Evolutionary conservation across 2,888 invertebrate genomes (phyloP).

Genomic region (Orthosia incerta): DNA sequence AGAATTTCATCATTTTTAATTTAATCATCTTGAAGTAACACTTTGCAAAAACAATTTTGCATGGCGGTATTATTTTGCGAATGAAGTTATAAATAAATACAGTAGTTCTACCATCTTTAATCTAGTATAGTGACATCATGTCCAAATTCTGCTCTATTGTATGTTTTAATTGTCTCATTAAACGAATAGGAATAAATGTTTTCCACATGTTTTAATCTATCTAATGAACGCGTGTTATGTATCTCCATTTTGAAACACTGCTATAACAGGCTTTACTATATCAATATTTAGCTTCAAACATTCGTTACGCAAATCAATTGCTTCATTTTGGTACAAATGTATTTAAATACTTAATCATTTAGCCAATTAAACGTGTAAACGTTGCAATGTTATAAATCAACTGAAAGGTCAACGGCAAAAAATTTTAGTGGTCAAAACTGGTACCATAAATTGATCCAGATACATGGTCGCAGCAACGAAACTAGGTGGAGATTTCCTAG

Average conservation of each 20-base stretch:
- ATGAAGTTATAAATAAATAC: constrained; percentile 18
- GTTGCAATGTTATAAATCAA: constrained; percentile 72
- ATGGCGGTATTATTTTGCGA: neutral
- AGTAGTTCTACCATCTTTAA: constrained; percentile 31
- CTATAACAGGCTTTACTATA: constrained; percentile 38
- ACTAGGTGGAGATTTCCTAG: constrained; percentile 83
- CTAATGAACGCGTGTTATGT: constrained; percentile 49
- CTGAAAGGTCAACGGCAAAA: constrained; percentile 73
- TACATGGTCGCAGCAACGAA: constrained; percentile 71
- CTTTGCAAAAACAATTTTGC: neutral
- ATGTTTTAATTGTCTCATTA: constrained; percentile 75
- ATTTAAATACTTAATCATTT: constrained; percentile 64
- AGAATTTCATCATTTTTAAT: too few relatives aligned
- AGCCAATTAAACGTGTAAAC: constrained; percentile 64
- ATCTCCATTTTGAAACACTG: constrained; percentile 13
- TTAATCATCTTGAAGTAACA: neutral
- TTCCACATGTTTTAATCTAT: constrained; percentile 71
- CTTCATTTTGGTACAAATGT: constrained; percentile 53
- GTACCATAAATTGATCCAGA: constrained; percentile 77
- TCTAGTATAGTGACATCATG: constrained; percentile 61
- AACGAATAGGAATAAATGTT: constrained; percentile 71
- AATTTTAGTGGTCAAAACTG: constrained; percentile 75
- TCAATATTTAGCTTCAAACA: constrained; percentile 52
- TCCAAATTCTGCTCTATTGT: constrained; percentile 66
- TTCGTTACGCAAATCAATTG: constrained; percentile 62